Conservation (phyloP, 2,113 vertebrate genomes). For the Hippocampus abdominalis region DNA sequence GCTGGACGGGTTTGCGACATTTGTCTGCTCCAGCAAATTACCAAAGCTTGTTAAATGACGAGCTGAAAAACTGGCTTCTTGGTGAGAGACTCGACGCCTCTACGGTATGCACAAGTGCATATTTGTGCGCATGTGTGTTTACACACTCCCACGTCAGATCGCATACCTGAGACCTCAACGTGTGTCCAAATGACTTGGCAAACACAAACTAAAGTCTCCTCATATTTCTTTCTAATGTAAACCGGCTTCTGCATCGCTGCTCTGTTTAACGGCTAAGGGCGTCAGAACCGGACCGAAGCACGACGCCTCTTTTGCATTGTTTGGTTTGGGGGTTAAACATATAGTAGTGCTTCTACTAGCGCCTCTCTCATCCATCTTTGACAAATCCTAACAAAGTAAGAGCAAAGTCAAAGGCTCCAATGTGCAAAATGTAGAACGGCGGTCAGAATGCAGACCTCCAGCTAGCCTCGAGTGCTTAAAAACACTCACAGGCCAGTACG, state of each 20-base stretch:
- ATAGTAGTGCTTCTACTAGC: conserved; percentile 14
- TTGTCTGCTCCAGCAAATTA: conserved; percentile 15
- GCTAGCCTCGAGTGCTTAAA: neutral
- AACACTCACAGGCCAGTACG: neutral
- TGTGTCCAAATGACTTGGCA: conserved; percentile 23
- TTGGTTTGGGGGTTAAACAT: neutral
- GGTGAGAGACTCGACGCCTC: neutral
- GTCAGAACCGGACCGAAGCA: conserved; percentile 40
- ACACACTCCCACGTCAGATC: conserved; percentile 26
- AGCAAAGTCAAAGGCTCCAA: neutral
- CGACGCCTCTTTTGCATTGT: conserved; percentile 35
- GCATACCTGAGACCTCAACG: conserved; percentile 42
- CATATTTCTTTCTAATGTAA: conserved; percentile 33
- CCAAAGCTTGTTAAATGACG: conserved; percentile 33
- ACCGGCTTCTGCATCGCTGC: conserved; percentile 12
- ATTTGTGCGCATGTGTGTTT: conserved; percentile 20
- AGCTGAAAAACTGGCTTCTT: conserved; percentile 48
- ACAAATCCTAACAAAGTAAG: neutral
- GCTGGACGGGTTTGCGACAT: conserved; percentile 17
- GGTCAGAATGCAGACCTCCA: neutral
- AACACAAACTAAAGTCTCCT: conserved; percentile 15
- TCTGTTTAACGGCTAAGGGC: conserved; percentile 16
- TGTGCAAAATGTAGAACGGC: neutral
- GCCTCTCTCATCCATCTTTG: conserved; percentile 4
- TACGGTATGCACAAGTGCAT: conserved; percentile 18